These are phyloP conservation scores for Sinohyriopsis cumingii DNA, from an alignment of 2,888 invertebrate genomes.

Conservation along the genomic window DNA sequence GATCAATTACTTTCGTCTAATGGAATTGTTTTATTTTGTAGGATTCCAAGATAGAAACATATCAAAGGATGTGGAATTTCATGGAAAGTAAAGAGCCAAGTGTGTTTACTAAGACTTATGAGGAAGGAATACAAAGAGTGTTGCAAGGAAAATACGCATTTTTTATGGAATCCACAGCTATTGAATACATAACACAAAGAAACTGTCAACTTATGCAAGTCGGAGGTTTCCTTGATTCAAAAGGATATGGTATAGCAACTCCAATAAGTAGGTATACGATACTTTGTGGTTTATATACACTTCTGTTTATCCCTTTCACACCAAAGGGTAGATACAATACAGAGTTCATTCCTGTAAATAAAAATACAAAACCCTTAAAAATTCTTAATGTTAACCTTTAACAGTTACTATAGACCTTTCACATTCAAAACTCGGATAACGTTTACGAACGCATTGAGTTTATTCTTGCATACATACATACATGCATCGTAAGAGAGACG, in stretches of 20 bases:
- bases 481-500: too few species aligned
- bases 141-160: slow-evolving; percentile 93
- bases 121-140: slow-evolving; percentile 91
- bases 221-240: slow-evolving; percentile 89
- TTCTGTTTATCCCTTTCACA: background rate
- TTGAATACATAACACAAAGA: slow-evolving; percentile 90
- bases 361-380: too few species aligned
- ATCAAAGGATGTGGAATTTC: slow-evolving; percentile 86
- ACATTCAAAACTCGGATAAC: too few species aligned
- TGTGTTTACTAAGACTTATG: slow-evolving; percentile 90
- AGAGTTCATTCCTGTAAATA: background rate
- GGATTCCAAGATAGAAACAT: slow-evolving; percentile 85
- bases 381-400: too few species aligned
- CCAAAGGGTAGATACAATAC: background rate
- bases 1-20: background rate
- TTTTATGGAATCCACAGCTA: slow-evolving; percentile 97
- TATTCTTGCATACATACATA: too few species aligned
- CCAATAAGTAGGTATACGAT: slow-evolving; percentile 81
- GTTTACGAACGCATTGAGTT: too few species aligned
- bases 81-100: slow-evolving; percentile 84
- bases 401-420: too few species aligned
- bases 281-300: background rate
- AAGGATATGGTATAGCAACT: slow-evolving; percentile 97
- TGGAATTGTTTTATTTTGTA: slow-evolving; percentile 72
- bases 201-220: slow-evolving; percentile 98